Base-by-base conservation (phyloP, 1,140 invertebrate species). In the Nilaparvata lugens region DNA sequence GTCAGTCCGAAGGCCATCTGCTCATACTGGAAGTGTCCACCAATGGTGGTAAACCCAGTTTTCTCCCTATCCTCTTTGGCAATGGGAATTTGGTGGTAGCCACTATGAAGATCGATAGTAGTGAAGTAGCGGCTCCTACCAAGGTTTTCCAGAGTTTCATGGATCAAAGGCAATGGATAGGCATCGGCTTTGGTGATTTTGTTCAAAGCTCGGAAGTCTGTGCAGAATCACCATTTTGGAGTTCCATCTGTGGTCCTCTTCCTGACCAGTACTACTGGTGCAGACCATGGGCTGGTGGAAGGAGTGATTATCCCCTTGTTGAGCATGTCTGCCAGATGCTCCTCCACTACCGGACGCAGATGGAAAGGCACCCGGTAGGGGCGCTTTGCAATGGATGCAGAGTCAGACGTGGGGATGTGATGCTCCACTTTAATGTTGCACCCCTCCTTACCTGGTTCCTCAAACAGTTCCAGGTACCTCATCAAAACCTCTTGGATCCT, bases 91-190 rank as follows among this genome's bases (percentile, higher is more conserved):
- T 28, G 25, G 25, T 70, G 72, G 62, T 72, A 79, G 1, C 76
- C 77, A 21, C 63, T 67, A 0, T 59, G 64, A 14, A 75, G 40
- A 67, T 83, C 79, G 1, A 82, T 60, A 1, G 72, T 73, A 2
- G 71, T 68, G 63, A 81, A 81, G 63, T 73, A 77, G 52, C 68
- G 70, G 38, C 69, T 67, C 16, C 72, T 72, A 4, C 71, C 71
- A n/a, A 82, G 55, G 31, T 71, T 68, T 62, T 80, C 73, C 54
- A 76, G 56, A 21, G 73, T 74, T 16, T 80, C 76, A 81, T 28
- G 25, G 7, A 28, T 28, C 7, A 28, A 7, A 28, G 25, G 25
- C 3, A 28, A 7, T 4, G 25, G 80, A 66, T 75, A 83, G 40
- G 62, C 67, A 65, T 82, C 78, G 6, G 67, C 67, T 23, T 74